Evolutionary conservation across 2,797 vertebrate genomes (phyloP), one percentile per base, ranked within the genome.

Genomic region (Parotocinclus haroldoi): DNA sequence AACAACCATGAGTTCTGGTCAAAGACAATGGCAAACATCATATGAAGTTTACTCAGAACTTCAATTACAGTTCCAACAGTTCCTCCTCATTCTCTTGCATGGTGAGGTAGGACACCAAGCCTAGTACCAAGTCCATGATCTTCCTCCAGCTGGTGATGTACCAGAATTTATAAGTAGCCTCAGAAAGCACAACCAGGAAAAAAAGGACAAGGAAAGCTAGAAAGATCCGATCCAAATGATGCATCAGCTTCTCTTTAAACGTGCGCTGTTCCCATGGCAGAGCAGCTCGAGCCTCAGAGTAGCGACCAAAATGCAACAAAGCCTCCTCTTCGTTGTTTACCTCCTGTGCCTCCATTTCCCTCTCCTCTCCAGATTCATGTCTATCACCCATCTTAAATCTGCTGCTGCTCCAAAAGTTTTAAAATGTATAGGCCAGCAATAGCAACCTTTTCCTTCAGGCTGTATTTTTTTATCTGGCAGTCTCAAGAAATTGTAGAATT

Each of bases 231-330:
- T 92, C 90, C 0, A 86, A 10, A 18, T 65, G 84, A 76, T 82
- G 85, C 55, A 58, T 82, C 9, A 83, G 54, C 58, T 85, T 91
- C 79, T 91, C 86, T 64, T 65, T 84, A 66, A 81, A 80, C 6
- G 83, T 88, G 80, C 86, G 87, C 70, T 88, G 87, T 12, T 83
- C 71, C 90, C 89, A 90, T 0, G 90, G 87, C 9, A 83, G 58
- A 0, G 76, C 66, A 0, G 40, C 81, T 0, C 79, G 80, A 7
- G 59, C 52, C 37, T 90, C 88, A 0, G 3, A 13, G 44, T 82
- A 85, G 54, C 69, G 82, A 40, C 83, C 27, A 2, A 91, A 74
- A 40, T 81, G 77, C 13, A 83, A 10, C 16, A 90, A 55, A 7
- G 77, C 44, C 4, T 58, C 60, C 0, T 82, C 54, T 0, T 81